Conservation (phyloP, 2,797 vertebrate species). For the Myotis myotis region DNA sequence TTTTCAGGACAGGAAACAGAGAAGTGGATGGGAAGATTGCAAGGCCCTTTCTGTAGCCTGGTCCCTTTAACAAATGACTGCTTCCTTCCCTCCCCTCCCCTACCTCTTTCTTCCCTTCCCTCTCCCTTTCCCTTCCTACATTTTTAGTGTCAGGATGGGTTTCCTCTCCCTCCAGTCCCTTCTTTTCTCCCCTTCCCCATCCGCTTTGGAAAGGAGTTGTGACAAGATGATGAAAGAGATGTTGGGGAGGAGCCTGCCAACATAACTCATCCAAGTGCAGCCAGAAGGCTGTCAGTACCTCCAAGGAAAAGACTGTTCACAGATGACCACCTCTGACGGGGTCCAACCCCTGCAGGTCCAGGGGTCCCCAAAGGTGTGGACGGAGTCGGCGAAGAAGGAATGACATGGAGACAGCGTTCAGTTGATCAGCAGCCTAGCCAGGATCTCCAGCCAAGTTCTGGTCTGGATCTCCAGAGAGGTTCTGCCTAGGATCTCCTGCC, state of each 20-base stretch:
- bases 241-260: not conserved
- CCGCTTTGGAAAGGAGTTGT: not conserved
- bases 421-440: no score
- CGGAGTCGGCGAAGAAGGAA: no score
- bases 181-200: not conserved
- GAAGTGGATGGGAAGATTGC: not conserved
- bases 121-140: no score
- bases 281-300: not conserved
- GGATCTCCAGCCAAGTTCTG: no score
- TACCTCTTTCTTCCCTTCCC: accelerated
- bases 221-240: not conserved
- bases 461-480: no score
- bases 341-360: no score
- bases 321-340: no score
- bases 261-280: not conserved
- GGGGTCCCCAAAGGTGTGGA: no score
- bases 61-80: not conserved
- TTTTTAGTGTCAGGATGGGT: not conserved
- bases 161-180: not conserved
- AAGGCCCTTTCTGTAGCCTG: not conserved
- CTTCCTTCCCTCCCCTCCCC: no score
- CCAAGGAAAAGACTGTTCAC: not conserved
- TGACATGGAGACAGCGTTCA: no score
- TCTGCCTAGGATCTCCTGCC: no score
- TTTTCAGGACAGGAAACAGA: slow-evolving; percentile 45